A percentile compares a stretch with the other conserved stretches of the same genome.
phyloP scores from a whole-genome alignment of 2,797 vertebrate species.

The Cynopterus sphinx region DNA sequence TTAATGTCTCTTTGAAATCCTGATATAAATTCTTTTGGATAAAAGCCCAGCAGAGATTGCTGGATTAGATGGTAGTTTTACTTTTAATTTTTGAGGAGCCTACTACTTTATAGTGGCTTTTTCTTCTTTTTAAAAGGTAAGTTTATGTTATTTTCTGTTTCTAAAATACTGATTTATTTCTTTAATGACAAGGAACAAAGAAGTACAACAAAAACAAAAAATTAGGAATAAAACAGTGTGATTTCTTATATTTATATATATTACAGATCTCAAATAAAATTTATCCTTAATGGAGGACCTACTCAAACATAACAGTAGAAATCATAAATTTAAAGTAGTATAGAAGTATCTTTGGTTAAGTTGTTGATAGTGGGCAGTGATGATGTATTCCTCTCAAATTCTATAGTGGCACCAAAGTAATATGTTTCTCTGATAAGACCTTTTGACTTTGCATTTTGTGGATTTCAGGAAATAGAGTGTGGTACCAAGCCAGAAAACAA shows the following conservation, averaged over 20 bases:
- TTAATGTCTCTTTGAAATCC: not conserved
- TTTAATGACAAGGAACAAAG: not conserved
- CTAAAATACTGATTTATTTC: not conserved
- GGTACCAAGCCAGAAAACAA: not conserved
- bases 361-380: not conserved
- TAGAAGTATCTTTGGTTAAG: not conserved
- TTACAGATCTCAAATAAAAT: not conserved
- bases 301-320: slow-evolving; percentile 18
- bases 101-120: not conserved
- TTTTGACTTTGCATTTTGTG: not conserved
- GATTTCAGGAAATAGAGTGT: not conserved
- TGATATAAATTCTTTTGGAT: not conserved
- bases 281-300: not conserved
- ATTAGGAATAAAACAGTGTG: not conserved
- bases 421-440: not conserved
- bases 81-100: not conserved
- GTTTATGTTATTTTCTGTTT: not conserved
- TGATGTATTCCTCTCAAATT: not conserved
- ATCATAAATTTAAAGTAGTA: not conserved
- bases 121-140: not conserved
- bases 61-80: not conserved
- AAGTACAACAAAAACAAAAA: not conserved
- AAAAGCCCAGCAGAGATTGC: not conserved
- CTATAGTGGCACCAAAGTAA: not conserved
- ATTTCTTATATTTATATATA: not conserved